Evolutionary conservation across 2,113 vertebrate genomes (phyloP).

Genomic region (Neoarius graeffei): DNA sequence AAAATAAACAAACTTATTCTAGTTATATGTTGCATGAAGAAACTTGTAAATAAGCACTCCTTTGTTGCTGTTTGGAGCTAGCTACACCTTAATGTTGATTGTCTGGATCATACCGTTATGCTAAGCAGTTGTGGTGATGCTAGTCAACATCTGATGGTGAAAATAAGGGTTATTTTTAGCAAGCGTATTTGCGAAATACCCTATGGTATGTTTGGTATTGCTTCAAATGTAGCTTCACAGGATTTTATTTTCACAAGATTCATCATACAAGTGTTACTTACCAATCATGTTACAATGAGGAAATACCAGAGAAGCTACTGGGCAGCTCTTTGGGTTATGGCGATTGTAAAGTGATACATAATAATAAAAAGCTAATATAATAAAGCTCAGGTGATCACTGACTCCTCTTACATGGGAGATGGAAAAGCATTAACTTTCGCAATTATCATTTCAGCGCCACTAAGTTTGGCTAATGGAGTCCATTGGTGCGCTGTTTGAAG

Average conservation of each 20-base stretch:
- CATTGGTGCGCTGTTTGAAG: neutral
- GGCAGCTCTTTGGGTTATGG: neutral
- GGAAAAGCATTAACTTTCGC: neutral
- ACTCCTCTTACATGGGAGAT: neutral
- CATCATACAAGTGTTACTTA: neutral
- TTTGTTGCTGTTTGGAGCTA: neutral
- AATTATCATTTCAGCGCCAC: neutral
- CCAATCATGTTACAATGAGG: neutral
- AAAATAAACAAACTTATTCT: neutral
- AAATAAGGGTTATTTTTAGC: too few species aligned
- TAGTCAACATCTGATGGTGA: neutral
- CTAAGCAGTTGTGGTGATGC: neutral
- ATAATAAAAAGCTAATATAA: neutral
- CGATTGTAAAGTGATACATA: neutral
- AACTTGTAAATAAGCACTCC: neutral
- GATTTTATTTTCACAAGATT: neutral
- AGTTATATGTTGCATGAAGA: neutral
- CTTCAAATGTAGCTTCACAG: neutral
- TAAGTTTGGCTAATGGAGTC: conserved; percentile 16
- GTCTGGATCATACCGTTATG: neutral
- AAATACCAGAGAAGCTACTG: neutral
- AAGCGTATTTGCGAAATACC: neutral
- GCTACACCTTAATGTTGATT: neutral
- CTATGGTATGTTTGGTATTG: neutral
- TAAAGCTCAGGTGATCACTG: neutral